Percentiles rank a stretch among this genome's conserved stretches.
Evolutionary conservation across 1,140 invertebrate genomes (phyloP).

Genomic region (Cepaea nemoralis): DNA sequence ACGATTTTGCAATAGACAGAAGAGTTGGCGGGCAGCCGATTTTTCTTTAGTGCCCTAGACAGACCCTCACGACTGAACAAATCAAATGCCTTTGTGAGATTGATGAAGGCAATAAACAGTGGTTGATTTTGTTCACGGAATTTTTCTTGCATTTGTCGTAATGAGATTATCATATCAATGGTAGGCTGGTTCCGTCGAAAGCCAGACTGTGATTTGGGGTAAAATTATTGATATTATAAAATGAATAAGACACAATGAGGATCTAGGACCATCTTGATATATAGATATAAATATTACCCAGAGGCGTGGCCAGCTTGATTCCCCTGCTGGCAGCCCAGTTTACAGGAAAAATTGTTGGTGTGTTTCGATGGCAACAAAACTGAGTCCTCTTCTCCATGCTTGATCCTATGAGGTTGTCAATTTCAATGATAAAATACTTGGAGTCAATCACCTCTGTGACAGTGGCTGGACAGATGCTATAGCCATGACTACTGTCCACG

Average conservation of each 20-base stretch:
- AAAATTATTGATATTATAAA: too few relatives aligned
- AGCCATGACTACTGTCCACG: slow-evolving; percentile 78
- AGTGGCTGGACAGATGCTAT: slow-evolving; percentile 80
- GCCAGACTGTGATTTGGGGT: too few relatives aligned
- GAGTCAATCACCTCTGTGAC: slow-evolving; percentile 79
- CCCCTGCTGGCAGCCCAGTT: slow-evolving; percentile 69
- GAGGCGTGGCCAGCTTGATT: slow-evolving; percentile 62
- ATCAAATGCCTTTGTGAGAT: too few relatives aligned
- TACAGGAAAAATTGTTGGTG: slow-evolving; percentile 69
- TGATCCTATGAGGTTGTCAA: slow-evolving; percentile 66
- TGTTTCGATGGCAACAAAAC: slow-evolving; percentile 69
- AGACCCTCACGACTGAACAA: too few relatives aligned
- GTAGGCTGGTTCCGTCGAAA: too few relatives aligned
- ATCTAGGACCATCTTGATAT: neutral
- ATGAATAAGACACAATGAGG: neutral
- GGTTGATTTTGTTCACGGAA: too few relatives aligned
- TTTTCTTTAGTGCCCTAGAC: too few relatives aligned
- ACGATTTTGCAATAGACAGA: too few relatives aligned
- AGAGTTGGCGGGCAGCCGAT: too few relatives aligned
- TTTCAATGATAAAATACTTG: slow-evolving; percentile 79
- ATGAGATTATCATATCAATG: too few relatives aligned
- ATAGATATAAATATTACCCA: slow-evolving; percentile 57
- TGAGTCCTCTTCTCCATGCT: slow-evolving; percentile 42
- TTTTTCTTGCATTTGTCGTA: too few relatives aligned
- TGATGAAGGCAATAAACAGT: too few relatives aligned